Percentiles rank a stretch among this genome's conserved stretches.
phyloP scores from a whole-genome alignment of 2,113 vertebrate species.

The Campylomormyrus numenius region DNA sequence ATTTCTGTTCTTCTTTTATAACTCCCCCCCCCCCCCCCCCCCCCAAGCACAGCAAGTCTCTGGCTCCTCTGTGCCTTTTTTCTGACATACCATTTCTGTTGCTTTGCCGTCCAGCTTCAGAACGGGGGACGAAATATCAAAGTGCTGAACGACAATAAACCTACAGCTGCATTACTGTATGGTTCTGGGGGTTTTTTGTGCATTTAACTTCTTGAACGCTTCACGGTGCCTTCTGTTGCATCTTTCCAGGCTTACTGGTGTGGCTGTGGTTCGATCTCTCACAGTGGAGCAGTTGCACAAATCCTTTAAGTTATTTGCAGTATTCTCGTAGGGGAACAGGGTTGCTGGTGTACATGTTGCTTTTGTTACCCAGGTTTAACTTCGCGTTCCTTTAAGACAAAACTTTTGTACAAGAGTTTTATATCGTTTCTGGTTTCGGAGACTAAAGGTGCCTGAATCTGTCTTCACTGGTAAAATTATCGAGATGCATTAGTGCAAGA shows the following conservation, averaged over 20 bases:
- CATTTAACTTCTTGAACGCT: constrained; percentile 65
- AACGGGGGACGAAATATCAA: constrained; percentile 45
- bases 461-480: constrained; percentile 19
- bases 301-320: constrained; percentile 68
- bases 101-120: constrained; percentile 59
- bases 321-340: constrained; percentile 72
- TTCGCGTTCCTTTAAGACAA: neutral
- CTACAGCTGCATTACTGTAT: constrained; percentile 82
- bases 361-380: constrained; percentile 46
- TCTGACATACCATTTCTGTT: constrained; percentile 28
- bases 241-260: constrained; percentile 84
- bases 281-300: constrained; percentile 64
- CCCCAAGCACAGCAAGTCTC: constrained; percentile 38
- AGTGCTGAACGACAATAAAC: constrained; percentile 60
- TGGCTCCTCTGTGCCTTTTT: constrained; percentile 35
- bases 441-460: constrained; percentile 49
- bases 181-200: constrained; percentile 51
- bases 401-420: constrained; percentile 57
- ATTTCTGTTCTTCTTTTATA: too few relatives aligned
- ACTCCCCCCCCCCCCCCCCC: neutral
- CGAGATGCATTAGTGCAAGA: constrained; percentile 41
- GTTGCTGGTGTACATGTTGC: constrained; percentile 45
- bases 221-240: constrained; percentile 94
- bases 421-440: constrained; percentile 41
- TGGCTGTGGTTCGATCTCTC: constrained; percentile 69